Evolutionary conservation across 2,113 vertebrate species (phyloP).

Genomic region (Microcebus lehilahytsara): DNA sequence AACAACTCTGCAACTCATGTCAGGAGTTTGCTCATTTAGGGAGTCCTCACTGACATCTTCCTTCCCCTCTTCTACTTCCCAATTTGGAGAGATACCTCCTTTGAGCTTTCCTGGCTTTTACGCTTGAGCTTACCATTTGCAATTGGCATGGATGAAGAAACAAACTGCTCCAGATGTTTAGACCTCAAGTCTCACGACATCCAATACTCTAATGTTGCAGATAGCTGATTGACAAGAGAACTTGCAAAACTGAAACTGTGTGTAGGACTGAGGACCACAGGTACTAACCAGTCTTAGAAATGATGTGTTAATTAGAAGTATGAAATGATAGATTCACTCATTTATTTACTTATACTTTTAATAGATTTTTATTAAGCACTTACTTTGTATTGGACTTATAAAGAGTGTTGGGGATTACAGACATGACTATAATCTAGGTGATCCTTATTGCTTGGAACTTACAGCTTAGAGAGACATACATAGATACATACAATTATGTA

Average conservation of each 20-base stretch:
- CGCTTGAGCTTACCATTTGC: neutral
- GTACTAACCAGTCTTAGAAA: neutral
- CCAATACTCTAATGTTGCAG: neutral
- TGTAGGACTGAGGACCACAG: neutral
- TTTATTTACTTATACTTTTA: neutral
- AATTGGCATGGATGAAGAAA: neutral
- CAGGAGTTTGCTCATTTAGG: neutral
- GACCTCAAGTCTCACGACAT: neutral
- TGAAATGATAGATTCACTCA: neutral
- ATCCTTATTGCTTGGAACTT: neutral
- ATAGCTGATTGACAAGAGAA: neutral
- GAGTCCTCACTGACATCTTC: neutral
- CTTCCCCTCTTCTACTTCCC: neutral
- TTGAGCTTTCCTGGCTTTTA: neutral
- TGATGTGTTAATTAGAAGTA: neutral
- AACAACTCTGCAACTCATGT: neutral
- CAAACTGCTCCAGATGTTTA: neutral
- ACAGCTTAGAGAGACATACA: neutral
- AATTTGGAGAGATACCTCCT: neutral
- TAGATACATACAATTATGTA: neutral
- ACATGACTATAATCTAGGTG: neutral
- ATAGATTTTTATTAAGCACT: neutral
- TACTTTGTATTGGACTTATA: neutral
- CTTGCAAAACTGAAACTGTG: neutral
- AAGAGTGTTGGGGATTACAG: neutral